Evolutionary conservation across 2,888 invertebrate genomes (phyloP), one percentile per base, ranked within the genome.

Genomic region (Drosophila siamana): DNA sequence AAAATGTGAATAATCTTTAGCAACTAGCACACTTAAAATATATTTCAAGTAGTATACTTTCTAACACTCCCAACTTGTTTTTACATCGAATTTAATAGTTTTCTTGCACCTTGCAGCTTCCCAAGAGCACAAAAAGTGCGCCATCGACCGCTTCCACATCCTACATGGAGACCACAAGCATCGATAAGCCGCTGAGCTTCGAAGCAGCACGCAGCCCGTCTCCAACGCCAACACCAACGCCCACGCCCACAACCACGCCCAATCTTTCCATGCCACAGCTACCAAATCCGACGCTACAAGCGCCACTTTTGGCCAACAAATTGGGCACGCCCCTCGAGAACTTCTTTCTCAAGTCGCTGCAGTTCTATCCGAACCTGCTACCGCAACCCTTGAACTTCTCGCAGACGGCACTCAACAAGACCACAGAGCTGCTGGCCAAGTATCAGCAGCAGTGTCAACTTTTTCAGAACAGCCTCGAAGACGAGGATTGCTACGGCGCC

Each of bases 351-450:
- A 92, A 92, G 59, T 92, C 92, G 13, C 78, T 92, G 64, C 92
- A 92, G 52, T 91, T 92, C 47, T 92, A 92, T 79, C 92, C 92
- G 11, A 91, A 91, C 73, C 77, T 92, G 36, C 78, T 92, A 80
- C 90, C 91, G 2, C 91, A 92, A 40, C 92, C 92, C 0, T 63
- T 92, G n/a, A 92, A 92, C 78, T 92, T 92, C 57, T 92, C 92
- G 24, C 92, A 92, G 71, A 91, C 92, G 7, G 92, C 92, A 13
- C 70, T 92, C 1, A 92, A 92, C 74, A 92, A 92, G 67, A 92
- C 92, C 30, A 82, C 91, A 8, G 92, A 92, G 56, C 74, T 92
- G 15, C 75, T 92, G 76, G 91, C 91, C 38, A 92, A 92, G 71
- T 92, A 92, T 59, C 92, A 92, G 68, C 91, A 91, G 59, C 92